These are phyloP conservation scores for Stenurella melanura DNA, from an alignment of 2,888 invertebrate species.

Conservation along the genomic window DNA sequence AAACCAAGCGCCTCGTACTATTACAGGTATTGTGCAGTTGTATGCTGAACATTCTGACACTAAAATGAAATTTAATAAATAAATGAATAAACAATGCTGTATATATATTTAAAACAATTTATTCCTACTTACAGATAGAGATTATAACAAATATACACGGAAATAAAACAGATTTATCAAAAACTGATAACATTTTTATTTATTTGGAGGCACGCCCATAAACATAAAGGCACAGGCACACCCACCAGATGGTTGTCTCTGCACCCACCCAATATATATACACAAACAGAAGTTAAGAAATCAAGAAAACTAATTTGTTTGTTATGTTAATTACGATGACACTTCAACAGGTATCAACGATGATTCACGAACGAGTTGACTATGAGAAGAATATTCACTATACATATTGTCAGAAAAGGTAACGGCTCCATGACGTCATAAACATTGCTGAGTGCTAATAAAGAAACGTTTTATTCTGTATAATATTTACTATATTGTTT, in stretches of 20 bases:
- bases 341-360: background rate
- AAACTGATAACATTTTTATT: constrained; percentile 14
- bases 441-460: too few species aligned
- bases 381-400: too few species aligned
- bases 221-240: background rate
- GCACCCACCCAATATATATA: too few species aligned
- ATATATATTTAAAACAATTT: background rate
- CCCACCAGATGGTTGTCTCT: too few species aligned
- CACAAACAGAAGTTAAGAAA: background rate
- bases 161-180: background rate
- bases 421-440: too few species aligned
- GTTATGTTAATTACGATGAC: background rate
- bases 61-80: constrained; percentile 41
- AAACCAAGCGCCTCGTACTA: constrained; percentile 92
- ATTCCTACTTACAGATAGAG: background rate
- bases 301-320: background rate
- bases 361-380: too few species aligned
- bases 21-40: constrained; percentile 83
- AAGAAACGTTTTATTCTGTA: too few species aligned
- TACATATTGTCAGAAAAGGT: too few species aligned
- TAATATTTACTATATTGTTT: too few species aligned
- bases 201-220: constrained; percentile 9
- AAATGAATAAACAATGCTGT: background rate
- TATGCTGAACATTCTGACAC: constrained; percentile 45
- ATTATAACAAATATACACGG: background rate